phyloP scores from a whole-genome alignment of 2,888 invertebrate genomes.

The Eueremaeus valkanovi region DNA sequence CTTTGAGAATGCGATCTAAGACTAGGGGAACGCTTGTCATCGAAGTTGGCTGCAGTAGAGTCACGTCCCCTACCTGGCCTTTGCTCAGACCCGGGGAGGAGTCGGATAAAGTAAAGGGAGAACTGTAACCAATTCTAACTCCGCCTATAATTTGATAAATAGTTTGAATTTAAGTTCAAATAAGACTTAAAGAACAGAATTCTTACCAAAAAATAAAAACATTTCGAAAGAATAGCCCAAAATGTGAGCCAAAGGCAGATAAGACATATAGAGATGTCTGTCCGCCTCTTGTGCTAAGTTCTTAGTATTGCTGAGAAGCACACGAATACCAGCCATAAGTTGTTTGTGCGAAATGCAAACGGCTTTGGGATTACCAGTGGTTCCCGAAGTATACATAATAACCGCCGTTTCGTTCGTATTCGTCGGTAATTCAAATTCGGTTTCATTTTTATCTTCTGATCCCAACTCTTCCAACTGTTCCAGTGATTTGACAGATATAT shows the following conservation, averaged over 20 bases:
- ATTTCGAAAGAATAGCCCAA: constrained; percentile 80
- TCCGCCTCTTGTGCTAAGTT: constrained; percentile 16
- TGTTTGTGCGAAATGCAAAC: constrained; percentile 47
- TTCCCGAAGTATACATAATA: constrained; percentile 93
- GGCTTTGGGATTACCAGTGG: constrained; percentile 56
- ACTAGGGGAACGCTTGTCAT: constrained; percentile 95
- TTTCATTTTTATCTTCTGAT: neutral
- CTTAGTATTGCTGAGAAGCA: constrained; percentile 15
- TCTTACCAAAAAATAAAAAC: constrained; percentile 55
- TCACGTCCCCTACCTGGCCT: constrained; percentile 89
- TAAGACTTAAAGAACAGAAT: neutral
- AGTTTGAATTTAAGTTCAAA: constrained; percentile 6
- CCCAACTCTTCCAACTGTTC: constrained; percentile 35
- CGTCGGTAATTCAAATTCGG: constrained; percentile 55
- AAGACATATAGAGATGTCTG: constrained; percentile 77
- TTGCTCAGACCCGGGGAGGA: constrained; percentile 65
- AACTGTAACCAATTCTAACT: constrained; percentile 91
- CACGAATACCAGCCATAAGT: constrained; percentile 37
- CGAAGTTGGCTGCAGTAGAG: constrained; percentile 81
- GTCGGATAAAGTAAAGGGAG: constrained; percentile 71
- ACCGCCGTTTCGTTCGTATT: constrained; percentile 77
- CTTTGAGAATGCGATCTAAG: constrained; percentile 94
- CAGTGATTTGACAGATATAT: constrained; percentile 11
- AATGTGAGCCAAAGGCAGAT: constrained; percentile 93
- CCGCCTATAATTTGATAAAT: constrained; percentile 61